phyloP scores from a whole-genome alignment of 1,140 invertebrate genomes.

The Rhynchophorus ferrugineus region DNA sequence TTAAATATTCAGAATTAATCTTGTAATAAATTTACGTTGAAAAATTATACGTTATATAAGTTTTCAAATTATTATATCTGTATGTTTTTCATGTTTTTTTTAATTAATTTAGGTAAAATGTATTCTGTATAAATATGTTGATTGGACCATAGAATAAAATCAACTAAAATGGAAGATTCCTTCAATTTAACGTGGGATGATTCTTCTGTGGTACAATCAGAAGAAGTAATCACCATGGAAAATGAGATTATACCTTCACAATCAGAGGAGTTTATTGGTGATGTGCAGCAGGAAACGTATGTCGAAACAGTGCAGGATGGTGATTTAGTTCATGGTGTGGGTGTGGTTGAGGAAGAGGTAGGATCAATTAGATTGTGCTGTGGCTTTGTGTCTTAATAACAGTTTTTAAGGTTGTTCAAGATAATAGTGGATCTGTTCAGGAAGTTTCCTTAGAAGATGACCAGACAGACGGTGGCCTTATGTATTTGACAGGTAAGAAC shows the following conservation, averaged over 20 bases:
- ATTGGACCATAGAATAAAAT: not conserved
- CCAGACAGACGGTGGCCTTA: slow-evolving; percentile 8
- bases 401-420: slow-evolving; percentile 13
- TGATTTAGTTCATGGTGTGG: slow-evolving; percentile 11
- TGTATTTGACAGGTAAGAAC: slow-evolving; percentile 15
- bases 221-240: slow-evolving; percentile 58
- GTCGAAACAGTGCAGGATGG: slow-evolving; percentile 33
- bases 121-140: not conserved
- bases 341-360: slow-evolving; percentile 14
- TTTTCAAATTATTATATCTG: no score
- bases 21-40: no score
- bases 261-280: slow-evolving; percentile 52
- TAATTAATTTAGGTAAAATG: not conserved
- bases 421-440: slow-evolving; percentile 11
- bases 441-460: slow-evolving; percentile 11
- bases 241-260: slow-evolving; percentile 44
- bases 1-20: no score
- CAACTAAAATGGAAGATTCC: slow-evolving; percentile 39
- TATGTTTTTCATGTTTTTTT: no score
- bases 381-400: no score
- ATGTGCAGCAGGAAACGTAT: slow-evolving; percentile 30
- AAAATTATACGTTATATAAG: no score
- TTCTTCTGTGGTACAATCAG: slow-evolving; percentile 49
- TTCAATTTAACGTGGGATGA: slow-evolving; percentile 50
- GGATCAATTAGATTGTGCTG: no score